These are phyloP conservation scores for Pipistrellus kuhlii DNA, from an alignment of 2,797 vertebrate species.

Conservation along the genomic window DNA sequence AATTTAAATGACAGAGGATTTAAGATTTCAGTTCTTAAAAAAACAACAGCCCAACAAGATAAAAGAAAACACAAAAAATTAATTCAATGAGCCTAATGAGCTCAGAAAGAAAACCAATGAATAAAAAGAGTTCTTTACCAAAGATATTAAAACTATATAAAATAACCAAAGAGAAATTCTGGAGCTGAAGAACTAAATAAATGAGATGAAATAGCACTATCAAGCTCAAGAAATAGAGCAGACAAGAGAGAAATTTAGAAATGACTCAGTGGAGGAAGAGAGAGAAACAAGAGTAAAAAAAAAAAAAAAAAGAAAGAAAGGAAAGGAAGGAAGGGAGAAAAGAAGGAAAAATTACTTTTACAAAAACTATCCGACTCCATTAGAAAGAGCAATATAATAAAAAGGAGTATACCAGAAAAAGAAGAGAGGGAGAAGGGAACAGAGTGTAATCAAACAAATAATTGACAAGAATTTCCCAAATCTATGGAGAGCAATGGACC, in stretches of 20 bases:
- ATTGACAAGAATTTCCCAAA: neutral
- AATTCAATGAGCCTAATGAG: neutral
- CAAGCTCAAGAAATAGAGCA: neutral
- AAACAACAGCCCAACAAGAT: neutral
- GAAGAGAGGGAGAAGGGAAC: neutral
- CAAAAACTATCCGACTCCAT: neutral
- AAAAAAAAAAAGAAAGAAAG: neutral
- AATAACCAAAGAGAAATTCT: neutral
- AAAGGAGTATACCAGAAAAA: neutral
- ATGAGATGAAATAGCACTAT: neutral
- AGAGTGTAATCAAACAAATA: neutral
- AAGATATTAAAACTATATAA: neutral
- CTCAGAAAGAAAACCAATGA: neutral
- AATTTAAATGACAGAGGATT: neutral
- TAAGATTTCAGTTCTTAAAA: neutral
- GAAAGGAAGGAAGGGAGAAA: too few species aligned
- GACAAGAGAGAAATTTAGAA: neutral
- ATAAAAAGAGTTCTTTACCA: neutral
- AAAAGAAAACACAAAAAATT: neutral
- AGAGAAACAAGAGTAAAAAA: neutral
- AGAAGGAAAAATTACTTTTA: neutral
- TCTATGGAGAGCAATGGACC: neutral
- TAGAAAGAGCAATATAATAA: neutral
- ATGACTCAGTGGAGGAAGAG: neutral
- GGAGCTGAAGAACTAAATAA: neutral